Percentiles rank a stretch among this genome's conserved stretches.
phyloP scores from a whole-genome alignment of 1,140 invertebrate species.

The Cherax destructor region DNA sequence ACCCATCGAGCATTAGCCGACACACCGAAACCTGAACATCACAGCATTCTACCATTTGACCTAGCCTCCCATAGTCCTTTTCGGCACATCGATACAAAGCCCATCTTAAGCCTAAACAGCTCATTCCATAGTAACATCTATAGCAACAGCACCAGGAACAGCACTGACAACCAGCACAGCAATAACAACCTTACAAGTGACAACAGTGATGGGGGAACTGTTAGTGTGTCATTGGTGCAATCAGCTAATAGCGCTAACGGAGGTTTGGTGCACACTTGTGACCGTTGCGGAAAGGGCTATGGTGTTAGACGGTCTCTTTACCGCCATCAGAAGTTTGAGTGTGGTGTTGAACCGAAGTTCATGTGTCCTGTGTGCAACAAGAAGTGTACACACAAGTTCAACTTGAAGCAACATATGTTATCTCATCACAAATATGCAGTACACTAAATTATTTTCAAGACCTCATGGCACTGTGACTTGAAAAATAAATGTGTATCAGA shows the following conservation, averaged over 20 bases:
- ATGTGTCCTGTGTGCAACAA: constrained; percentile 50
- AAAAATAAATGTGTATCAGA: neutral
- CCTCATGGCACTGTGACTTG: neutral
- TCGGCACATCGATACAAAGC: constrained; percentile 14
- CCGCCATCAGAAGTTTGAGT: constrained; percentile 57
- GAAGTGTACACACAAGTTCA: constrained; percentile 54
- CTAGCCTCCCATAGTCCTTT: constrained; percentile 4
- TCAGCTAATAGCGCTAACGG: constrained; percentile 19
- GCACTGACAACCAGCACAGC: neutral
- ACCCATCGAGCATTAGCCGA: constrained; percentile 3
- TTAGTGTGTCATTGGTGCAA: neutral
- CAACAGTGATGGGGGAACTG: neutral
- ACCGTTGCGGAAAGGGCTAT: constrained; percentile 50
- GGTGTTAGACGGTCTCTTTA: constrained; percentile 45
- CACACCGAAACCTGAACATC: constrained; percentile 8
- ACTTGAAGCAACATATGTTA: constrained; percentile 57
- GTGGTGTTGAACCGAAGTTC: constrained; percentile 56
- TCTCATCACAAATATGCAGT: constrained; percentile 45
- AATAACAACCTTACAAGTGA: constrained; percentile 15
- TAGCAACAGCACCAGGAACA: constrained; percentile 14
- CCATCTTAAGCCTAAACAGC: constrained; percentile 6
- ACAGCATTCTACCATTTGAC: neutral
- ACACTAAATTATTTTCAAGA: constrained; percentile 1
- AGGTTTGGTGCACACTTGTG: constrained; percentile 19
- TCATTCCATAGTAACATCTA: constrained; percentile 16